Evolutionary conservation across 2,113 vertebrate genomes (phyloP), one percentile per base, ranked within the genome.

Genomic region (Taurulus bubalis): DNA sequence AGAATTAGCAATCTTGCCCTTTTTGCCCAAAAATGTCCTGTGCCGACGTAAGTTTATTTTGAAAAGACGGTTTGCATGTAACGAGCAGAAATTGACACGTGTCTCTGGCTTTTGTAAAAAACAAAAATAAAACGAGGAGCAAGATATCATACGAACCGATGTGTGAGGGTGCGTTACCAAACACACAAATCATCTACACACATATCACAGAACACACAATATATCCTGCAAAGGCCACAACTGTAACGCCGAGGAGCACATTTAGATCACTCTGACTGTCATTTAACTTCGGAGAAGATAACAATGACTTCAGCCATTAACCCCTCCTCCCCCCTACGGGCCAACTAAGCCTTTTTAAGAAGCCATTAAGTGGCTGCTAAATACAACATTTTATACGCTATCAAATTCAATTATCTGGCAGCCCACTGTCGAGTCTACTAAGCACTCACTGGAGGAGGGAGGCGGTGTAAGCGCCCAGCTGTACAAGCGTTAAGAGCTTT

Each of bases 331-430:
- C 14, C 51, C 80, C 82, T 10, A 4, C 76, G 28, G 72, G 55
- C 58, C 72, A 63, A 82, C 24, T 38, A 28, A 56, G 8, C 20
- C 42, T 68, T 80, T 74, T 49, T 32, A 63, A 53, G 28, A 72
- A 20, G 63, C 63, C 68, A 53, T 79, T 79, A 38, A 60, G 65
- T 16, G 40, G 38, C 8, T 0, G 18, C 63, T 81, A 87, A 80
- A 81, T 49, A 67, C 80, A 83, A 62, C 59, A 58, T 66, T 65
- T 86, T 53, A 71, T 20, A 77, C 75, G 6, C 75, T 28, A 49
- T 83, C 45, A 76, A 63, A 87, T 80, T 79, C 24, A 86, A 88
- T 89, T 70, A 87, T 90, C 75, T 32, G 69, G 56, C 56, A 70
- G 67, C 75, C 53, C 36, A 45, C 70, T 76, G 68, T 60, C 81